Base-by-base conservation (phyloP, 2,888 invertebrate genomes). In the Agonopterix heracliana region DNA sequence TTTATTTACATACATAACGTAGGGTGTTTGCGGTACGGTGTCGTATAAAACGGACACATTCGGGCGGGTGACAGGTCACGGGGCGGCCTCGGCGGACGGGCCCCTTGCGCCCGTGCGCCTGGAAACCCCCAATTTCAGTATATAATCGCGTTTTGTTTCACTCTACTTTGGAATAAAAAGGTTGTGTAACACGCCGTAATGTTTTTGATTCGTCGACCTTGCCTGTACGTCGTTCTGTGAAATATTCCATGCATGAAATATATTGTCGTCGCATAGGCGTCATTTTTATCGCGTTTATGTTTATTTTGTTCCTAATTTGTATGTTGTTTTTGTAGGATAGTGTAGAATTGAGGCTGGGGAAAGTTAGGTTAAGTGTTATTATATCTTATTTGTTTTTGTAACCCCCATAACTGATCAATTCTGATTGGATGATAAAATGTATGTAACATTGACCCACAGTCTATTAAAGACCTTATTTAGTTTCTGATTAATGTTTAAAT, bases 31-130 rank as follows among this genome's bases (percentile, higher is more conserved):
- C 68, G 60, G 68, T 71, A 64, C 64, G 62, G 69, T 74, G 72
- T 78, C 70, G 64, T 67, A 76, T 78, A 79, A 80, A 79, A 82
- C 82, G 83, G 83, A 78, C 76, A 78, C 74, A 76, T 70, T 76
- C n/a, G 67, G 69, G 69, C 9, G 63, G 74, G 53, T 75, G 78
- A 74, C 74, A 73, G 75, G 72, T 70, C 68, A 68, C 74, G 62
- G 73, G 66, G 60, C 70, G 72, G 68, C 64, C 43, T 43, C 36
- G 12, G 26, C 66, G 69, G 69, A 64, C 70, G 67, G 68, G 62
- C 64, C 56, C 54, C 60, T 63, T 62, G 66, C 70, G 66, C 59
- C 68, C 60, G 64, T 62, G 66, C 70, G 66, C 59, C 68, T 66
- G 66, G 62, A 69, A 68, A 55, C 57, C 64, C 57, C 50, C 53